Percentiles rank a stretch among this genome's conserved stretches.
Evolutionary conservation across 2,888 invertebrate species (phyloP).

Genomic region (Lobophora halterata): DNA sequence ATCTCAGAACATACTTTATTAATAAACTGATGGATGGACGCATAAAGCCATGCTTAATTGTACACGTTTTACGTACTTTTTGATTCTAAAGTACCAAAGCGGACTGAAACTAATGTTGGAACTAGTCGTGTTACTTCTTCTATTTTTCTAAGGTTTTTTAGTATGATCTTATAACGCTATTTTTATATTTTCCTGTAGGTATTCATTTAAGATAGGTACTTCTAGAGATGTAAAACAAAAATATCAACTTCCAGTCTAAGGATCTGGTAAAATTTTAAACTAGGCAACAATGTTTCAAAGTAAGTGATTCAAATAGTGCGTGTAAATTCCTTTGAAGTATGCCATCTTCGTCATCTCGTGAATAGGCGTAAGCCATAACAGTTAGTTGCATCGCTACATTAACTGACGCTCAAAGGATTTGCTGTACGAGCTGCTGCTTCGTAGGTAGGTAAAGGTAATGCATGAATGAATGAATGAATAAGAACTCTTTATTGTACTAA

Average conservation of each 20-base stretch:
- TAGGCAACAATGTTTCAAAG: constrained; percentile 32
- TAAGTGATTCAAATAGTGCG: constrained; percentile 35
- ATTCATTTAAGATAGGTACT: too few relatives aligned
- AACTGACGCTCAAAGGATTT: constrained; percentile 41
- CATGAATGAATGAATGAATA: too few relatives aligned
- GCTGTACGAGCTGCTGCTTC: constrained; percentile 20
- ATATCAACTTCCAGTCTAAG: constrained; percentile 4
- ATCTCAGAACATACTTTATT: too few relatives aligned
- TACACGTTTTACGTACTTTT: too few relatives aligned
- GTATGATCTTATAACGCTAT: constrained; percentile 5
- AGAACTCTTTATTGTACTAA: too few relatives aligned
- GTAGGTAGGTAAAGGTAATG: too few relatives aligned
- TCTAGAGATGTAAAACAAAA: constrained; percentile 7
- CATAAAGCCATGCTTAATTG: too few relatives aligned
- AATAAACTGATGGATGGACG: too few relatives aligned
- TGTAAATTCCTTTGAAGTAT: constrained; percentile 45
- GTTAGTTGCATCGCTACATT: constrained; percentile 39
- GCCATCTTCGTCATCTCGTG: constrained; percentile 23
- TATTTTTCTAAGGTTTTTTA: not conserved
- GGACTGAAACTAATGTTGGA: too few relatives aligned
- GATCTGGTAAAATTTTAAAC: constrained; percentile 12
- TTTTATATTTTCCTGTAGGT: too few relatives aligned
- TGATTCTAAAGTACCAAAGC: too few relatives aligned
- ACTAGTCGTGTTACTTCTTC: too few relatives aligned
- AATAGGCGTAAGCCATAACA: constrained; percentile 20